phyloP scores from a whole-genome alignment of 2,888 invertebrate species.

The Drosophila tripunctata region DNA sequence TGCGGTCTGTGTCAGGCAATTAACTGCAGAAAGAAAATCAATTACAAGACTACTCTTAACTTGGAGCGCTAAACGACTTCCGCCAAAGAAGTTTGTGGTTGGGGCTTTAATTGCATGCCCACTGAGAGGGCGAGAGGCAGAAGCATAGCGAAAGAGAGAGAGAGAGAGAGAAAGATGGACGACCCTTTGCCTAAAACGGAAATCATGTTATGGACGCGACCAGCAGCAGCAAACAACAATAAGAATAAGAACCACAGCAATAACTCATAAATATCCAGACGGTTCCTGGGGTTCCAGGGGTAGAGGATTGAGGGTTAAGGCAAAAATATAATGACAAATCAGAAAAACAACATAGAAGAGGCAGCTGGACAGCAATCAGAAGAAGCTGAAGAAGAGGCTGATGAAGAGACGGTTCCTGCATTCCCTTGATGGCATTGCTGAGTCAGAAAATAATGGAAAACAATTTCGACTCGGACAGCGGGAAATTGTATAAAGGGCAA shows the following conservation, averaged over 20 bases:
- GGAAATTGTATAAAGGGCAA: conserved; percentile 29
- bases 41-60: conserved; percentile 63
- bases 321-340: conserved; percentile 73
- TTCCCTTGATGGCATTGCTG: conserved; percentile 45
- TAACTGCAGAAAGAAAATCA: conserved; percentile 66
- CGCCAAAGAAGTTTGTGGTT: conserved; percentile 63
- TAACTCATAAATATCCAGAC: conserved; percentile 66
- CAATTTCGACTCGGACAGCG: conserved; percentile 54
- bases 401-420: conserved; percentile 59
- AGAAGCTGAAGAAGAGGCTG: conserved; percentile 39
- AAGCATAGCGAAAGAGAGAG: background rate
- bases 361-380: conserved; percentile 71
- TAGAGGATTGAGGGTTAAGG: conserved; percentile 1
- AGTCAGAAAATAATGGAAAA: conserved; percentile 75
- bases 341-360: conserved; percentile 58
- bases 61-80: conserved; percentile 70
- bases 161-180: conserved; percentile 9
- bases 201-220: conserved; percentile 69
- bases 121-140: conserved; percentile 12
- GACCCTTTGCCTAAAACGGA: conserved; percentile 71
- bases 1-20: conserved; percentile 67
- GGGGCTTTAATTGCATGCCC: conserved; percentile 52
- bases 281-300: background rate
- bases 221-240: conserved; percentile 25
- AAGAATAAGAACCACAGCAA: conserved; percentile 37